Conservation (phyloP, 2,888 invertebrate species). For the Syritta pipiens region DNA sequence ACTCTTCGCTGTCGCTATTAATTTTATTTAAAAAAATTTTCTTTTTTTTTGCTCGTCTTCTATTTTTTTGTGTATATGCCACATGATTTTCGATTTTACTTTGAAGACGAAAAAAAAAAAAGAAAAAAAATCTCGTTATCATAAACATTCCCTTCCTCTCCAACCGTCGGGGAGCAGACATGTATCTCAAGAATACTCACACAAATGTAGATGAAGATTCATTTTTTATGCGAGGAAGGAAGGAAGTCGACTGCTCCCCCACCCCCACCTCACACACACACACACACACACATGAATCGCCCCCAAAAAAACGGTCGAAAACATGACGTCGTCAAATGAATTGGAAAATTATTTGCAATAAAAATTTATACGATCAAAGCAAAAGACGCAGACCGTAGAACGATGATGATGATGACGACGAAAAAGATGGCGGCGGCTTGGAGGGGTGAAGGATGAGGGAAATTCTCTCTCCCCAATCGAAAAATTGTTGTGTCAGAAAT, state of each 20-base stretch:
- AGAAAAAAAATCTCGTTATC: not conserved
- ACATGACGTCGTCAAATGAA: slow-evolving; percentile 41
- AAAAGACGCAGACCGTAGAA: slow-evolving; percentile 12
- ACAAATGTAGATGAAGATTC: too few relatives aligned
- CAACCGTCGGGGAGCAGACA: too few relatives aligned
- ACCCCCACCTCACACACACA: not conserved
- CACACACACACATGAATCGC: not conserved
- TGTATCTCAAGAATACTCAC: too few relatives aligned
- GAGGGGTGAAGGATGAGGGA: not conserved
- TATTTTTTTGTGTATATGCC: too few relatives aligned
- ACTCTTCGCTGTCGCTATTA: slow-evolving; percentile 31
- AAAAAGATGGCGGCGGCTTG: not conserved
- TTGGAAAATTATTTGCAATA: slow-evolving; percentile 54
- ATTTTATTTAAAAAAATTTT: slow-evolving; percentile 29
- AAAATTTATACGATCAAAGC: slow-evolving; percentile 32
- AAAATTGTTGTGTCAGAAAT: not conserved
- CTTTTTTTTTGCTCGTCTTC: too few relatives aligned
- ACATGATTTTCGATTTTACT: slow-evolving; percentile 22
- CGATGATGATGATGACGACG: slow-evolving; percentile 16
- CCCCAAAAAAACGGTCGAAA: not conserved
- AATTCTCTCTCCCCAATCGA: not conserved
- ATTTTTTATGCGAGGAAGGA: too few relatives aligned
- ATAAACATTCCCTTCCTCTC: not conserved
- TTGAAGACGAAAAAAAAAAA: not conserved
- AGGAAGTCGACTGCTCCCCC: too few relatives aligned